A percentile compares a stretch with the other conserved stretches of the same genome.
Evolutionary conservation across 2,888 invertebrate genomes (phyloP).

Genomic region (Quadroppia sp.): DNA sequence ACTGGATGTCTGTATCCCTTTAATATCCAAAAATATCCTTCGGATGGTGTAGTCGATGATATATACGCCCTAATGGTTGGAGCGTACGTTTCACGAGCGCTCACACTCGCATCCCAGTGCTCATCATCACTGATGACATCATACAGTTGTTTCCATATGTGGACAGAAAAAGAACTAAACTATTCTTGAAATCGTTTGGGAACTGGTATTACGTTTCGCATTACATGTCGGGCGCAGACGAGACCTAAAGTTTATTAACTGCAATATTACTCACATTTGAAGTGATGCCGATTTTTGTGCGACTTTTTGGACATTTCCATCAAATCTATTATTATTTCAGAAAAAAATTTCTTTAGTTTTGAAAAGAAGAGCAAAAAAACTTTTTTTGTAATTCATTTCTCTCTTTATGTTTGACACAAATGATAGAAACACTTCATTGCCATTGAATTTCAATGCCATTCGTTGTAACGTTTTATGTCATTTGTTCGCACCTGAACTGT

Average conservation of each 20-base stretch:
- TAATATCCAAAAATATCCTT: conserved; percentile 36
- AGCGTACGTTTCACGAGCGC: neutral
- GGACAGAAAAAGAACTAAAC: conserved; percentile 16
- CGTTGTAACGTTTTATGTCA: neutral
- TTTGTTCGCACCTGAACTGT: conserved; percentile 19
- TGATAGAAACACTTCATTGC: neutral
- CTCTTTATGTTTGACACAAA: neutral
- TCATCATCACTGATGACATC: neutral
- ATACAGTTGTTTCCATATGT: conserved; percentile 25
- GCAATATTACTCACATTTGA: conserved; percentile 21
- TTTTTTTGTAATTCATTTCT: conserved; percentile 3
- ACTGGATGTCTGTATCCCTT: conserved; percentile 1
- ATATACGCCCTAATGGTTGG: neutral
- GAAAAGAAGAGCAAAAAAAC: too few relatives aligned
- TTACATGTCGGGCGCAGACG: conserved; percentile 12
- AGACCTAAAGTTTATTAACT: conserved; percentile 18
- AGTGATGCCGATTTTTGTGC: neutral
- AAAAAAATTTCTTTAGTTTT: too few relatives aligned
- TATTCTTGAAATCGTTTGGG: neutral
- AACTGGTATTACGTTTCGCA: conserved; percentile 11
- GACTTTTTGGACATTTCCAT: conserved; percentile 17
- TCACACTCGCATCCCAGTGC: neutral
- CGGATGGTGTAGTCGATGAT: neutral
- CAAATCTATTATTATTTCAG: conserved; percentile 9
- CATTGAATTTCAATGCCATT: conserved; percentile 16